Evolutionary conservation across 2,113 vertebrate genomes (phyloP), one percentile per base, ranked within the genome.

Genomic region (Helogale parvula): DNA sequence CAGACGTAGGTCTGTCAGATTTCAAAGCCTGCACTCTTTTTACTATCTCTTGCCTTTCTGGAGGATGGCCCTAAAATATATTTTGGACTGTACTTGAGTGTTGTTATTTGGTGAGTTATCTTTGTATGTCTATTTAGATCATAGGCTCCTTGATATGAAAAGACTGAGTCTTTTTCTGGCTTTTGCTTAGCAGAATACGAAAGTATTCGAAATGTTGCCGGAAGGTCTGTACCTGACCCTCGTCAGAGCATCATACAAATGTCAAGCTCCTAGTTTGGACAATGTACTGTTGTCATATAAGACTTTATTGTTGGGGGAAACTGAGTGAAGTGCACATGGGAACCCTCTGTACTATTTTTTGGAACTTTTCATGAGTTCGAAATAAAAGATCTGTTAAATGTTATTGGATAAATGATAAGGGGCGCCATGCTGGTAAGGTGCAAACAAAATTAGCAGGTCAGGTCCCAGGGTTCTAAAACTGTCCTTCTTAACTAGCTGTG

Each of bases 121-220:
- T 77, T 60, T 41, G 3, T 5, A 79, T n/a, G 29, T 45, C 41
- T 84, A 19, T 52, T 92, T 88, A 88, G n/a, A 88, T 35, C 0
- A 2, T 45, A 92, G 92, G 3, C 16, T 69, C 77, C 65, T 83
- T 63, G 50, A n/a, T 60, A 60, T 52, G 50, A 80, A 69, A 92
- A 77, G 38, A 71, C 8, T 25, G 33, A 33, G 33, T 76, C 19
- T 76, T 91, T 74, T 87, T n/a, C 66, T 68, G 68, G 63, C 31
- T 83, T 63, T 88, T 68, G 35, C 25, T 95, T 85, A 89, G n/a
- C 69, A 79, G 31, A 95, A 54, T 80, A 57, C 10, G 66, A 29
- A 84, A 72, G 71, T 35, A 47, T 31, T 47, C 41, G 16, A 0
- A 47, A 52, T 77, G 79, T 89, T 79, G 79, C 69, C 54, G 66